Evolutionary conservation across 2,113 vertebrate species (phyloP).

Genomic region (Campylomormyrus tamandua): DNA sequence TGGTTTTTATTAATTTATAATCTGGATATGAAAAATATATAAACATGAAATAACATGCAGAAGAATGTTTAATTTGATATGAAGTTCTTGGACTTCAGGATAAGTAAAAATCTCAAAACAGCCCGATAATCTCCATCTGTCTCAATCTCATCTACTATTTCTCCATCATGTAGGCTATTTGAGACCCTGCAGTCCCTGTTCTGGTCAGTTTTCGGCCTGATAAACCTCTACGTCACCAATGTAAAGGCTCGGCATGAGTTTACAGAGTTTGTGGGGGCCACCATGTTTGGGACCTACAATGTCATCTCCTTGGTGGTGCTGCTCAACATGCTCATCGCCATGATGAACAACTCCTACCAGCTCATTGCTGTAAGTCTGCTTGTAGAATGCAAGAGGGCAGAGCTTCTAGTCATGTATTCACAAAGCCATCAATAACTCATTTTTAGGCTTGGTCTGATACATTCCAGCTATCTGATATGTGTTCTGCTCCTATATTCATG

Average conservation of each 20-base stretch:
- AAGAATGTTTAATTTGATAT: not conserved
- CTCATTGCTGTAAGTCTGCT: slow-evolving; percentile 82
- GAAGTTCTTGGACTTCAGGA: not conserved
- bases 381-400: not conserved
- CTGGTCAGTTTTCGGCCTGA: slow-evolving; percentile 90
- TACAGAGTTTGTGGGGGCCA: slow-evolving; percentile 90
- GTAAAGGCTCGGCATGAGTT: slow-evolving; percentile 93
- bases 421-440: not conserved
- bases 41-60: not conserved
- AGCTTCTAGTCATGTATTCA: not conserved
- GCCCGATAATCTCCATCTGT: not conserved
- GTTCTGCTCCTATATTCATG: not conserved
- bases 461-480: not conserved
- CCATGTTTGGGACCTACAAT: slow-evolving; percentile 96
- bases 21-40: not conserved
- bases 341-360: slow-evolving; percentile 99
- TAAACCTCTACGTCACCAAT: slow-evolving; percentile 92
- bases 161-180: slow-evolving; percentile 68
- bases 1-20: not conserved
- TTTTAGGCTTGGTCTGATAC: not conserved
- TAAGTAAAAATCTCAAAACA: not conserved
- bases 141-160: not conserved
- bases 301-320: slow-evolving; percentile 92
- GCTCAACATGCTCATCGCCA: slow-evolving; percentile 96
- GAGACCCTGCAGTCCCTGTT: slow-evolving; percentile 96